Evolutionary conservation across 2,888 invertebrate genomes (phyloP).

Genomic region (Leucophenga maculata): DNA sequence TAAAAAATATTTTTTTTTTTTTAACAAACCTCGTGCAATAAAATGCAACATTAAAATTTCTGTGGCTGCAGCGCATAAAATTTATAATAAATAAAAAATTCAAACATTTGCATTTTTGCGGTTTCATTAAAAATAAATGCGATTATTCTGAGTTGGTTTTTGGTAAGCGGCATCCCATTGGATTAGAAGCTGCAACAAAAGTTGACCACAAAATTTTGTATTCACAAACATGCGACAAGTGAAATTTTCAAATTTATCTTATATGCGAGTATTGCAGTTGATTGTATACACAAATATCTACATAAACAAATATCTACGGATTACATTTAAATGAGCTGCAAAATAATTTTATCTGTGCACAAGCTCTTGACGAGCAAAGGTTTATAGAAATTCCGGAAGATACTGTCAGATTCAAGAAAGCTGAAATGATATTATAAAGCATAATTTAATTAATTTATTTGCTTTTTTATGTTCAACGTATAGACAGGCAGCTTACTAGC

Average conservation of each 20-base stretch:
- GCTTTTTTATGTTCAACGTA: conserved; percentile 23
- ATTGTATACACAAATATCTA: neutral
- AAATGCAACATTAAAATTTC: no score
- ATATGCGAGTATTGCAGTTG: no score
- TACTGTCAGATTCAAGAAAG: conserved; percentile 3
- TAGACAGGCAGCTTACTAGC: neutral
- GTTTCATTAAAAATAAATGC: no score
- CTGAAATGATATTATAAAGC: conserved; percentile 49
- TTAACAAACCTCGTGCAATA: no score
- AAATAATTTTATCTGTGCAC: neutral
- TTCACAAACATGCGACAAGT: no score
- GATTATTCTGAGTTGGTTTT: no score
- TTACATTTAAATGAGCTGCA: neutral
- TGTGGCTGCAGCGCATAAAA: neutral
- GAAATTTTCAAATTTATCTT: no score
- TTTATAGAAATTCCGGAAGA: conserved; percentile 4
- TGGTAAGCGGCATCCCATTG: no score
- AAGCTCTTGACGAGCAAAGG: neutral
- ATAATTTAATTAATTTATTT: conserved; percentile 53
- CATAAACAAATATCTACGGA: neutral
- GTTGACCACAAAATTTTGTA: no score
- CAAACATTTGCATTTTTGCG: neutral
- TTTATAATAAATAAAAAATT: neutral
- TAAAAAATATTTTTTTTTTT: no score
- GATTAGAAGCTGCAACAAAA: no score